These are phyloP conservation scores for Stictonetta naevosa DNA, from an alignment of 2,113 vertebrate species.

Conservation along the genomic window DNA sequence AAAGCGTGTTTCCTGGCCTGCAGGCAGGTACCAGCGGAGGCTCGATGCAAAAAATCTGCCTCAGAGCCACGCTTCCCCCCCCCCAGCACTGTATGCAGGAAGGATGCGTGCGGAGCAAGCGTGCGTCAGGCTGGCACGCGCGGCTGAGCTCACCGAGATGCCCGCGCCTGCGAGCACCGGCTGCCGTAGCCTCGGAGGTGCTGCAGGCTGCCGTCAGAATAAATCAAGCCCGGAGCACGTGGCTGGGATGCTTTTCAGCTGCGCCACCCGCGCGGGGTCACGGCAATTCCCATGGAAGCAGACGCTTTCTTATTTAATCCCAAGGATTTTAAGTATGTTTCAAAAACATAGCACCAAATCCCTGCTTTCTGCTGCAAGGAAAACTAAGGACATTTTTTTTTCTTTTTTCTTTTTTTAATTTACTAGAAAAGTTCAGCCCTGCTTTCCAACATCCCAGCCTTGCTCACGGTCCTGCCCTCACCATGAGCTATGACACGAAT, in stretches of 20 bases:
- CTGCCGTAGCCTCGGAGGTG: neutral
- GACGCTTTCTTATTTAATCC: neutral
- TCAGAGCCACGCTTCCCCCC: fast-evolving
- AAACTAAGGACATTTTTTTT: neutral
- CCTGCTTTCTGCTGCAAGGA: neutral
- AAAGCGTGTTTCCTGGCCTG: neutral
- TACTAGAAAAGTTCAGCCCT: neutral
- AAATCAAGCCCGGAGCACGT: neutral
- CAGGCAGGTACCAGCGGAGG: neutral
- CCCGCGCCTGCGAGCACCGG: fast-evolving
- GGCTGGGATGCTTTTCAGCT: neutral
- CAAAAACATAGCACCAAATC: no score
- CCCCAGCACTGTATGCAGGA: neutral
- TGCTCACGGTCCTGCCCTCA: fast-evolving
- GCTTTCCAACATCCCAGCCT: neutral
- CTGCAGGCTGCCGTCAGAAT: fast-evolving
- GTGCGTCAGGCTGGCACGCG: neutral
- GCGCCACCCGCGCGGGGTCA: neutral
- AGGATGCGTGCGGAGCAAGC: neutral
- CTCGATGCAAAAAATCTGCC: neutral
- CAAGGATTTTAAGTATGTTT: neutral
- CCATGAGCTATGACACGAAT: neutral
- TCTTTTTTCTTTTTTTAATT: neutral
- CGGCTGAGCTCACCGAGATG: neutral
- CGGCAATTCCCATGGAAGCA: neutral